Evolutionary conservation across 2,113 vertebrate genomes (phyloP), one percentile per base, ranked within the genome.

Genomic region (Sinocyclocheilus maitianheensis): DNA sequence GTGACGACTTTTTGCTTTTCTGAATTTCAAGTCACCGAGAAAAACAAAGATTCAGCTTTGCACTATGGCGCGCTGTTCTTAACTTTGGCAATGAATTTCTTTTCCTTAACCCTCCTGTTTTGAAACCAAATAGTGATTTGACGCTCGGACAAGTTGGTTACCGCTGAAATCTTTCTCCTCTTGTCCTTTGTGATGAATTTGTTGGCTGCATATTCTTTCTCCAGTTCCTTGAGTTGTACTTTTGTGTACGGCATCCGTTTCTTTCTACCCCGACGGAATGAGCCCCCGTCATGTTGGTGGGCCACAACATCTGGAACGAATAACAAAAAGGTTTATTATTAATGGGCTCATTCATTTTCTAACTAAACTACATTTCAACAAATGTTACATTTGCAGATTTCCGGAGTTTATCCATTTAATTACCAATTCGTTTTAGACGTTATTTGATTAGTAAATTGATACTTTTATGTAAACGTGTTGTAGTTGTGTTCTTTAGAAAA

Each of bases 51-150:
- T 40, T 34, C 34, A 24, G 51, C 16, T 65, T 60, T 58, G 55
- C 51, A 63, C 94, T 95, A 97, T 0, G 93, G 94, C 77, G 94
- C 93, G 89, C 83, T 89, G 92, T 22, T 94, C 91, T 98, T 98
- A 85, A 97, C 95, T 95, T 98, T 98, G 91, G 97, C 94, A 18
- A 97, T 95, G 81, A 97, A 96, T 91, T 99, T 99, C 91, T 99
- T 99, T 93, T 99, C 97, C 86, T 99, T 99, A 63, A 98, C 97
- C 78, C 97, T 87, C 87, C 97, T 91, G 92, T 98, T 99, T 89
- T 99, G 97, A 95, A 99, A 99, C 97, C 97, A 99, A 91, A 99
- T 99, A 89, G 97, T 98, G 90, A 99, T 97, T 90, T 99, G 97
- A 34, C 97, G 94, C 92, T 99, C 97, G 0, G 95, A 97, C 74